Base-by-base conservation (phyloP, 2,797 vertebrate genomes). In the Octomys mimax region DNA sequence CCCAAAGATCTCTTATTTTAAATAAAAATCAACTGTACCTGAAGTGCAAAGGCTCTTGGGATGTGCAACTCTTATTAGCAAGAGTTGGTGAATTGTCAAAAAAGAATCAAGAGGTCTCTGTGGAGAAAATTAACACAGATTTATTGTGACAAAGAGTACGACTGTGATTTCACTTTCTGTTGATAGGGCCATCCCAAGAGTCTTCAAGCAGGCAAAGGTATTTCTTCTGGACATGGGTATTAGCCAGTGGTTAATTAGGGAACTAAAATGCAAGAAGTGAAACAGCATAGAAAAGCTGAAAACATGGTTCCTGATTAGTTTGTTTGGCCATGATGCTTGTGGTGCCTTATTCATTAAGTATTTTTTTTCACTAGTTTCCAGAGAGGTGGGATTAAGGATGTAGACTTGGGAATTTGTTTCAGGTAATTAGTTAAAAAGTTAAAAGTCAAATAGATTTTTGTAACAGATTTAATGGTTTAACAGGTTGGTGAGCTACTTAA, bases 131-230 rank as follows among this genome's bases (percentile, higher is more conserved):
- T 96, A 98, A 93, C 68, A 93, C 57, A 97, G 79, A 83, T 79
- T 86, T 94, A 95, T 90, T 96, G 94, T 98, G 94, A 97, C 91
- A 98, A 96, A 97, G 93, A 96, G 36, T 94, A 78, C 77, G 79
- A 96, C 92, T 28, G 4, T 91, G 75, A 94, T 96, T 90, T 93
- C 95, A 87, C 92, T 94, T 97, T 98, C 85, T 91, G 70, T 94
- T 93, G 78, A 80, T 94, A 95, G 85, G 81, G 82, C 87, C 83
- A 81, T 94, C 90, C 78, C 86, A 62, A 39, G 78, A 64, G 92
- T 96, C 92, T 89, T 73, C 57, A 89, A 71, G 92, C 39, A 92
- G 95, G 86, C 75, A 22, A 28, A 93, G 95, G 42, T 93, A 80
- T 95, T 93, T 97, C 92, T 94, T 97, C 87, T 97, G 87, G 91